A percentile compares a stretch with the other conserved stretches of the same genome.
Evolutionary conservation across 2,797 vertebrate species (phyloP).

Genomic region (Paramormyrops hopkinsi): DNA sequence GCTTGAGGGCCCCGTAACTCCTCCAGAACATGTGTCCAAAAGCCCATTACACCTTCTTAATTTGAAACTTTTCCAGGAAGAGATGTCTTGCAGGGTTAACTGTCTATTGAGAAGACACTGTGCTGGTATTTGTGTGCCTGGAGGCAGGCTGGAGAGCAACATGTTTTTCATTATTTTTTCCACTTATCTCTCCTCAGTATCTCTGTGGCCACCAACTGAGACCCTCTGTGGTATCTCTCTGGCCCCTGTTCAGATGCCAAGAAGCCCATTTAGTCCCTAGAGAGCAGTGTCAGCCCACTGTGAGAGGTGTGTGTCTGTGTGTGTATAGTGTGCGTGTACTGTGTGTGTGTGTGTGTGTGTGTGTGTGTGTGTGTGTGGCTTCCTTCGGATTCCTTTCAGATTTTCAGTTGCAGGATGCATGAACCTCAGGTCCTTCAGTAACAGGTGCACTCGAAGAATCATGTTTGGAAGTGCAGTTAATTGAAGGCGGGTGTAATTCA

Average conservation of each 20-base stretch:
- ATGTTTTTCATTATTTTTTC: neutral
- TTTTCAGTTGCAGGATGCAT: neutral
- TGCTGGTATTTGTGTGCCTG: slow-evolving; percentile 12
- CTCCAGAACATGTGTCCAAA: neutral
- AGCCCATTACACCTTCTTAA: neutral
- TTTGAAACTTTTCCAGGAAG: neutral
- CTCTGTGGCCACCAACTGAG: neutral
- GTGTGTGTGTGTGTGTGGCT: neutral
- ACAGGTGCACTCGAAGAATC: slow-evolving; percentile 17
- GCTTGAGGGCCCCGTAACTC: neutral
- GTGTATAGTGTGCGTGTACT: neutral
- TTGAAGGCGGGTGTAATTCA: slow-evolving; percentile 7
- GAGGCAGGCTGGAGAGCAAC: neutral
- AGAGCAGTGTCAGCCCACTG: neutral
- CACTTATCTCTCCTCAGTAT: neutral
- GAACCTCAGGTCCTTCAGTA: neutral
- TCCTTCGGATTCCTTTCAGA: neutral
- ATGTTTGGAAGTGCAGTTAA: slow-evolving; percentile 19
- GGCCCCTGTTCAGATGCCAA: neutral
- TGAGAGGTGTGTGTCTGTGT: neutral
- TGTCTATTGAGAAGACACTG: neutral
- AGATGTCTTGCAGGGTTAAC: neutral
- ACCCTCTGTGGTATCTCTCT: neutral
- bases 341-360: slow-evolving; percentile 13
- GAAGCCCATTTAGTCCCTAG: neutral